These are phyloP conservation scores for Trichosurus vulpecula DNA, from an alignment of 2,797 vertebrate genomes.

Conservation along the genomic window DNA sequence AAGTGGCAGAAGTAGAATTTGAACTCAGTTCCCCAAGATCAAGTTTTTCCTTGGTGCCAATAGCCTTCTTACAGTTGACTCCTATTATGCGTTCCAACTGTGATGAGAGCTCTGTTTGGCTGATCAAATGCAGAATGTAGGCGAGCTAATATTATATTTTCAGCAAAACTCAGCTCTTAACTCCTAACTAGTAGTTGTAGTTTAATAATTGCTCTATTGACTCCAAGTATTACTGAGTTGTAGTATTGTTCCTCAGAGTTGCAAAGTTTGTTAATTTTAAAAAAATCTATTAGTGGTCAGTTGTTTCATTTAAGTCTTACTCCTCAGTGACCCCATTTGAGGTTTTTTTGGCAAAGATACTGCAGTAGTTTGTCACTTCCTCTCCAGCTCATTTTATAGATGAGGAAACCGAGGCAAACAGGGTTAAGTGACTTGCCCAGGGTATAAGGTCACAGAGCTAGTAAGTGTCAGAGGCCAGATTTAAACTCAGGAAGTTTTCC, in stretches of 20 bases:
- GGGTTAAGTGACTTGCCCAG: background rate
- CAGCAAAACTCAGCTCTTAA: background rate
- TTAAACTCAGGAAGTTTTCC: no score
- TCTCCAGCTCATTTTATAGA: background rate
- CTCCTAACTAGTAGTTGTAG: background rate
- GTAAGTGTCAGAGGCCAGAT: no score
- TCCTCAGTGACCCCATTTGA: background rate
- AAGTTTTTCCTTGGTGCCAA: background rate
- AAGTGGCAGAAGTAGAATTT: background rate
- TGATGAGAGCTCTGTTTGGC: background rate
- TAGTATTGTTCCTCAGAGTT: background rate
- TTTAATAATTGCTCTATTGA: background rate
- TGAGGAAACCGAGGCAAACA: background rate
- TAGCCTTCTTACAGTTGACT: background rate
- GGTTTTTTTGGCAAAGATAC: background rate
- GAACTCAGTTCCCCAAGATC: background rate
- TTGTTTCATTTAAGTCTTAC: background rate
- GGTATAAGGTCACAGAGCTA: no score
- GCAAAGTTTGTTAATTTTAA: background rate
- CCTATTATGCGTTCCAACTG: background rate
- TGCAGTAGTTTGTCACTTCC: background rate
- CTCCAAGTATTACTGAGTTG: background rate
- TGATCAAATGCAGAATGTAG: background rate
- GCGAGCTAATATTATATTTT: background rate
- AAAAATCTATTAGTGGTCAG: background rate